Base-by-base conservation (phyloP, 2,888 invertebrate genomes). In the Mayetiola destructor region DNA sequence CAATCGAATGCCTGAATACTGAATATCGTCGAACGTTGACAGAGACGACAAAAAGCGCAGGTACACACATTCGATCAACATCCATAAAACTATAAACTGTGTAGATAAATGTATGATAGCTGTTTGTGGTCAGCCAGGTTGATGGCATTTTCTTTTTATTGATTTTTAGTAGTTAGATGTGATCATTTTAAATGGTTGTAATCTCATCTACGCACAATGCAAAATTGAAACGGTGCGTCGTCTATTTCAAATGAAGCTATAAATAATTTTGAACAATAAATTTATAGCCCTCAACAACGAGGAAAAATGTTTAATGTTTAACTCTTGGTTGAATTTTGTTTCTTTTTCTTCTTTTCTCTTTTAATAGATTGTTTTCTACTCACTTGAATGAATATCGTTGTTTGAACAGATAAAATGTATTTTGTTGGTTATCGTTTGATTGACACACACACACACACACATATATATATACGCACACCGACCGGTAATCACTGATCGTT, bases 221-320 rank as follows among this genome's bases (percentile, higher is more conserved):
- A 4, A 23, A 27, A 48, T 48, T n/a, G n/a, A n/a, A n/a, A n/a
- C 21, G 12, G 20, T 39, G 18, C 39, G 27, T 23, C 48, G n/a
- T 27, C 48, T 27, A 48, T 48, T 48, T 48, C 27, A 27, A 48
- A 48, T 48, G 27, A 27, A 48, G 48, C 48, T 48, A 48, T 48
- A 48, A 48, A 48, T 48, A 48, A 48, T 48, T 48, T 48, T n/a
- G 27, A 48, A 48, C 48, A 48, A 48, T 16, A 48, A 48, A 27
- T 48, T 48, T 48, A 48, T 48, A 48, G 27, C n/a, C 48, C 27
- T 48, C 48, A 48, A 48, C 27, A 48, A 48, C 48, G n/a, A n/a
- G n/a, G n/a, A n/a, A n/a, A n/a, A n/a, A n/a, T n/a, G n/a, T n/a
- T n/a, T n/a, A n/a, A n/a, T n/a, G n/a, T n/a, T n/a, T n/a, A n/a